phyloP scores from a whole-genome alignment of 35 echinoderm and acorn worm genomes.

The Holothuria glaberrima region DNA sequence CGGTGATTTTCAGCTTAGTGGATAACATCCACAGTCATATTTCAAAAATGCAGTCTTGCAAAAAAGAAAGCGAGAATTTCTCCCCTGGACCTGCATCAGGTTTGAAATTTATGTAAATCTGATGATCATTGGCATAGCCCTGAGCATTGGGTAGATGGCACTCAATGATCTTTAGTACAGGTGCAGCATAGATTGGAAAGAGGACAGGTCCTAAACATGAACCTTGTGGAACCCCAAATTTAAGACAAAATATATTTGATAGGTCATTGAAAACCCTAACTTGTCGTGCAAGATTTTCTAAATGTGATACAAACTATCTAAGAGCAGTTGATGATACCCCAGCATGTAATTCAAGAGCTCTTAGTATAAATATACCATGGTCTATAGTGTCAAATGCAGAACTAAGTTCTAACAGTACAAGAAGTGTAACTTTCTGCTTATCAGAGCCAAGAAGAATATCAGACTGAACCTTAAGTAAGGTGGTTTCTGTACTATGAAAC shows the following conservation, averaged over 20 bases:
- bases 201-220: conserved; percentile 1
- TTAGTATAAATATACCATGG: neutral
- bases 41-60: conserved; percentile 3
- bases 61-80: neutral
- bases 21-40: neutral
- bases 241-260: neutral
- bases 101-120: conserved; percentile 7
- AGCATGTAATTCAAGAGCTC: neutral
- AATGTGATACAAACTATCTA: neutral
- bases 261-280: neutral
- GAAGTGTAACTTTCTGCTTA: too few relatives aligned
- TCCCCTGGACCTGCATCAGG: neutral
- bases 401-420: neutral
- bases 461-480: neutral
- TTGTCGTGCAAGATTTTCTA: neutral
- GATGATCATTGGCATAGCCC: conserved; percentile 7
- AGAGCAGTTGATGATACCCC: neutral
- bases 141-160: neutral
- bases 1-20: neutral
- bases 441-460: too few relatives aligned
- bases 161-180: conserved; percentile 10
- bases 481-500: neutral
- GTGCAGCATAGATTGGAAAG: conserved; percentile 20
- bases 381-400: neutral
- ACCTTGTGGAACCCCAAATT: conserved; percentile 17